A percentile compares a stretch with the other conserved stretches of the same genome.
phyloP scores from a whole-genome alignment of 2,888 invertebrate genomes.

The Cheilosia vernalis region DNA sequence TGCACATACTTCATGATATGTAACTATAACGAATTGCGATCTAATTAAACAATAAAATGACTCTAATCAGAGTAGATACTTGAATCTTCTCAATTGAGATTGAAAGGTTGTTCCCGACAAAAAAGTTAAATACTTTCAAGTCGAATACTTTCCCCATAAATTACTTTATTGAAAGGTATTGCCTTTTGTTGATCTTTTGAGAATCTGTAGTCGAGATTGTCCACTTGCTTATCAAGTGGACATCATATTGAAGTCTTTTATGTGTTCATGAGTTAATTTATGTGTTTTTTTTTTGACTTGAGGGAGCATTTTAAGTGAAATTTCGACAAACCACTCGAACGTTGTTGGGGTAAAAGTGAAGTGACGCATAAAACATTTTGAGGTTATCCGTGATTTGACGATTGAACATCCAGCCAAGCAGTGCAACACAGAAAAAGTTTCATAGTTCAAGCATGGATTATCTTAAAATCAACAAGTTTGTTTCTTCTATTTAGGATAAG shows the following conservation, averaged over 20 bases:
- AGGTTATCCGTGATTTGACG: too few species aligned
- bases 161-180: neutral
- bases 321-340: too few species aligned
- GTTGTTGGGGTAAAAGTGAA: too few species aligned
- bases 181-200: neutral
- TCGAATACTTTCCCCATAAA: neutral
- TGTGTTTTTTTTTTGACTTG: too few species aligned
- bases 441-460: too few species aligned
- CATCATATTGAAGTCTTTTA: neutral
- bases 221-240: neutral
- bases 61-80: conserved; percentile 5
- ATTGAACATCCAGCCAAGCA: too few species aligned
- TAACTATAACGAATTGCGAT: conserved; percentile 22
- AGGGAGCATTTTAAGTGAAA: too few species aligned
- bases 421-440: too few species aligned
- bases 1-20: neutral
- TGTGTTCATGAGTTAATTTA: too few species aligned
- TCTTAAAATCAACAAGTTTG: too few species aligned
- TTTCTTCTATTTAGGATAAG: too few species aligned
- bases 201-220: neutral
- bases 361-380: too few species aligned
- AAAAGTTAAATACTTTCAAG: neutral
- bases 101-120: conserved; percentile 4
- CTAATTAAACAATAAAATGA: conserved; percentile 43
- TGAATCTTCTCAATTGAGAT: conserved; percentile 5